phyloP scores from a whole-genome alignment of 2,113 vertebrate species.

The Miniopterus natalensis region DNA sequence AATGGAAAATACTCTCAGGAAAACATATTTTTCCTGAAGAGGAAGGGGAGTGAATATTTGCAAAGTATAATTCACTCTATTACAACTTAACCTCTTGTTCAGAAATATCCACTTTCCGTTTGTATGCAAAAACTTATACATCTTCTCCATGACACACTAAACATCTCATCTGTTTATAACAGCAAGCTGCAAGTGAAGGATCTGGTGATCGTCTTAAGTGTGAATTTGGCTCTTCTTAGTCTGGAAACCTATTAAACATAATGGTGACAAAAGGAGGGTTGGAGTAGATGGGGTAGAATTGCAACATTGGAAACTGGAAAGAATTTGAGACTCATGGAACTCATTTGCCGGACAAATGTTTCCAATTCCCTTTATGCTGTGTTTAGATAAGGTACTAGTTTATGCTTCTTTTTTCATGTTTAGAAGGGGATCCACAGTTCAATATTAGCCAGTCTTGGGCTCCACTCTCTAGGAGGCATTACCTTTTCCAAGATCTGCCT shows the following conservation, averaged over 20 bases:
- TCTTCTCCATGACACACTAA: neutral
- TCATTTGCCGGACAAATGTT: neutral
- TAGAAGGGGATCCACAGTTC: neutral
- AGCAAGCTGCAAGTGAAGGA: neutral
- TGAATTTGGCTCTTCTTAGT: neutral
- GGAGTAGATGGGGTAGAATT: neutral
- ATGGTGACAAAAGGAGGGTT: neutral
- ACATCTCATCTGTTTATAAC: neutral
- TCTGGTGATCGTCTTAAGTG: neutral
- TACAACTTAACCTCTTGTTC: neutral
- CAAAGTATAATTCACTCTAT: neutral
- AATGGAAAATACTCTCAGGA: neutral
- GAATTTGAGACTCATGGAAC: neutral
- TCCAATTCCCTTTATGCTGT: neutral
- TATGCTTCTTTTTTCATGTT: neutral
- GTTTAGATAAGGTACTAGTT: neutral
- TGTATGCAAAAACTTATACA: neutral
- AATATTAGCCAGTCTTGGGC: neutral
- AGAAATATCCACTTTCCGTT: neutral
- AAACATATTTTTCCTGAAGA: neutral
- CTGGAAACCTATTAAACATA: neutral
- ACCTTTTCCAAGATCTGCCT: neutral
- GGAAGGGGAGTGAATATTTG: accelerated
- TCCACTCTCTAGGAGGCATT: neutral
- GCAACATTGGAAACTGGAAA: neutral